Evolutionary conservation across 2,888 invertebrate genomes (phyloP), one percentile per base, ranked within the genome.

Genomic region (Hirtodrosophila trivittata): DNA sequence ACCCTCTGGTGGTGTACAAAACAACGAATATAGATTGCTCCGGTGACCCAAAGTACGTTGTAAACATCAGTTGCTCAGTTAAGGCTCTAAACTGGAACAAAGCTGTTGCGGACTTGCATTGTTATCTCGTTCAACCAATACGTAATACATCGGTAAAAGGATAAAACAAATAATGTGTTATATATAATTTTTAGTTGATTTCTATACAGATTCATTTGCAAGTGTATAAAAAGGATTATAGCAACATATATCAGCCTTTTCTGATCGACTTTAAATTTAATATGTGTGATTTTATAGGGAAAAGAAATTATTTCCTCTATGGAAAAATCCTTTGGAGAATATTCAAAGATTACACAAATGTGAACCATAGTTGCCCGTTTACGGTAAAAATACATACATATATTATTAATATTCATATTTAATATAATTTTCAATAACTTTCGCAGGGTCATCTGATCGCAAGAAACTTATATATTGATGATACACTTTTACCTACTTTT

Each of bases 21-120:
- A 3, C 43, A 9, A 66, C 21, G n/a, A 75, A 66, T 28, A 41
- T 71, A 4, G 64, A 71, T 3, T 75, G 80, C 13, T 0, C 0
- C 0, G 0, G 14, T 0, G 32, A 39, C 10, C 42, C 49, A 0
- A 57, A 42, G 1, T 52, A 18, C 0, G 8, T 16, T 0, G 26
- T n/a, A 3, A 76, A 80, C 7, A 1, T 7, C 3, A 37, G 35
- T 0, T 78, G 76, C 5, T 5, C 0, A 1, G 3, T 76, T 0
- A 76, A 64, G 25, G 77, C 76, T 0, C 0, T 35, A 4, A 63
- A 73, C 13, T 76, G 76, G 74, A 69, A 76, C 12, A 69, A 54
- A 10, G 55, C 68, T 0, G 42, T 66, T 6, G 47, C 42, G 1
- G 4, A 58, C 1, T 16, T 69, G 47, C 77, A 73, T 7, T 41